phyloP scores from a whole-genome alignment of 2,797 vertebrate species.

The Smutsia gigantea region DNA sequence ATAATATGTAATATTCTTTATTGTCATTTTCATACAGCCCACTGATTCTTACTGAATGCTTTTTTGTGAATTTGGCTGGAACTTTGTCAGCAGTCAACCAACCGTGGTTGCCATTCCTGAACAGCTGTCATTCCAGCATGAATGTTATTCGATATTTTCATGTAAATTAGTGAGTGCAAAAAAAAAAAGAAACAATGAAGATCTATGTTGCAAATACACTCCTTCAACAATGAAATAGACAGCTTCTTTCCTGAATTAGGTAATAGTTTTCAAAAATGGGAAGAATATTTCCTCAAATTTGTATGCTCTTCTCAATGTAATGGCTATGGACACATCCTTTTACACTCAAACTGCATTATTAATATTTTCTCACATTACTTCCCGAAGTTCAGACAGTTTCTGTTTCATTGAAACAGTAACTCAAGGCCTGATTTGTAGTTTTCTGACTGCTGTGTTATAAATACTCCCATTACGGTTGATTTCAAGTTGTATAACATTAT shows the following conservation, averaged over 20 bases:
- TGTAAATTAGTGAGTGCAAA: not conserved
- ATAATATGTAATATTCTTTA: not conserved
- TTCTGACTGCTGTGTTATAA: not conserved
- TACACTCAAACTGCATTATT: not conserved
- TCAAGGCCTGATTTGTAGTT: not conserved
- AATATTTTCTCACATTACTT: not conserved
- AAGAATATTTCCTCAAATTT: not conserved
- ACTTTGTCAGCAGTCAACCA: not conserved
- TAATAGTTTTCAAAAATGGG: not conserved
- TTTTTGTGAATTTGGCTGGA: not conserved
- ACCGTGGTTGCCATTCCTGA: not conserved
- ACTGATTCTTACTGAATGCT: not conserved
- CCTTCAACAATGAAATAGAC: not conserved
- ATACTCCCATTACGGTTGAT: not conserved
- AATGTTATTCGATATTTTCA: not conserved
- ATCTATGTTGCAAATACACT: not conserved
- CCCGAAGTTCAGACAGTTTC: not conserved
- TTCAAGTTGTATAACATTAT: not conserved
- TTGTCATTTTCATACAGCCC: not conserved
- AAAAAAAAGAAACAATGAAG: not conserved
- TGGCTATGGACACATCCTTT: not conserved
- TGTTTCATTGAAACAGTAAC: not conserved
- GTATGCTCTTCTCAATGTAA: not conserved
- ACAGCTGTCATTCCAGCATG: not conserved
- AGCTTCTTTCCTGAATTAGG: not conserved